A percentile compares a stretch with the other conserved stretches of the same genome.
These are phyloP conservation scores for Ctenodactylus gundi DNA, from an alignment of 2,113 vertebrate species.

Conservation along the genomic window DNA sequence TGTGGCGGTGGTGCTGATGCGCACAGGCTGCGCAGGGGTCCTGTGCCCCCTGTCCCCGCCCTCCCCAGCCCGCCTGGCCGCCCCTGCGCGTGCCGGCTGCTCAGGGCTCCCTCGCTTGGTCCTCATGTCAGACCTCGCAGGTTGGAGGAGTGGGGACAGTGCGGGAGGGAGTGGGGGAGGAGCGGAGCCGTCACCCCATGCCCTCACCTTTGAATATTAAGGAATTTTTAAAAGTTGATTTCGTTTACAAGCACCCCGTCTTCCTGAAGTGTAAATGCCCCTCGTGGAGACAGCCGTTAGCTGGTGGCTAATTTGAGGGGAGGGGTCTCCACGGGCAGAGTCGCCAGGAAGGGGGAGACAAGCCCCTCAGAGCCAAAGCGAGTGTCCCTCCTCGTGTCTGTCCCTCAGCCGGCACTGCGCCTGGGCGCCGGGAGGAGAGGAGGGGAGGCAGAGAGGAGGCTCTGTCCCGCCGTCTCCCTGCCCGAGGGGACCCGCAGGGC, in stretches of 20 bases:
- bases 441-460: no score
- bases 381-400: no score
- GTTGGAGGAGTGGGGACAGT: not conserved
- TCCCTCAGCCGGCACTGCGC: not conserved
- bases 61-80: no score
- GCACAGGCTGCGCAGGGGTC: no score
- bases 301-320: not conserved
- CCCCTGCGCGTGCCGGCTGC: no score
- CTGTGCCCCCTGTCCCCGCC: no score
- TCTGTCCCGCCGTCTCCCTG: no score
- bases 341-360: not conserved
- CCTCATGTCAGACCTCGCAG: not conserved
- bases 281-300: not conserved
- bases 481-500: no score
- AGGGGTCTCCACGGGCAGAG: not conserved
- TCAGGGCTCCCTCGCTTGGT: no score
- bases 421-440: not conserved
- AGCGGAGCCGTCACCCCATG: no score
- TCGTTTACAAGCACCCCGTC: not conserved
- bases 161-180: fast-evolving
- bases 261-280: not conserved
- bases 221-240: not conserved
- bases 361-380: not conserved
- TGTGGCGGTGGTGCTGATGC: no score
- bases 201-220: conserved; percentile 21